Evolutionary conservation across 2,113 vertebrate species (phyloP).

Genomic region (Chiloscyllium plagiosum): DNA sequence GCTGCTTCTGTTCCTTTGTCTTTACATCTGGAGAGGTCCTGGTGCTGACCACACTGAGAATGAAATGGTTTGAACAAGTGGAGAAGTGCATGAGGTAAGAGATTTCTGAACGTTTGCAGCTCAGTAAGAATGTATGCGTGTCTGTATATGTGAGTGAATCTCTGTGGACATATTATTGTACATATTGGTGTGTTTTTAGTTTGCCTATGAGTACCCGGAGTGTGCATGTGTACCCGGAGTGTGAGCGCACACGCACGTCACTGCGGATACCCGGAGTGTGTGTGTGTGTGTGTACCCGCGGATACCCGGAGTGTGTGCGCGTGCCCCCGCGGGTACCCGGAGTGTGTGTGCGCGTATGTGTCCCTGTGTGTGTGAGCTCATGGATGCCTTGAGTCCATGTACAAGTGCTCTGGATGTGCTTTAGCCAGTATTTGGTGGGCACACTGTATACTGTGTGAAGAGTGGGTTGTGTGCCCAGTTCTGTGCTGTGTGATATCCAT

Average conservation of each 20-base stretch:
- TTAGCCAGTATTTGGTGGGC: no score
- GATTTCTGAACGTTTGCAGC: background rate
- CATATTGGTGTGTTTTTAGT: background rate
- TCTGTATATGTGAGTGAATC: background rate
- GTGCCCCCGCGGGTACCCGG: no score
- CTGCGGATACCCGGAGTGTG: background rate
- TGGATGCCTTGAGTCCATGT: no score
- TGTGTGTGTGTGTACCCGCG: no score
- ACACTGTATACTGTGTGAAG: background rate
- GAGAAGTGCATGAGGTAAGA: slow-evolving; percentile 58
- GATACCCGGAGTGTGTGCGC: no score
- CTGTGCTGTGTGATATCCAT: no score
- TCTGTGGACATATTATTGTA: background rate
- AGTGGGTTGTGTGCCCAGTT: background rate
- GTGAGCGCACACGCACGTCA: no score
- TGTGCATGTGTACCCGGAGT: no score
- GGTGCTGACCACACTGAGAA: slow-evolving; percentile 66
- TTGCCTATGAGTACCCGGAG: background rate
- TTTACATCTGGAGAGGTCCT: slow-evolving; percentile 70
- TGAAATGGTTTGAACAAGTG: slow-evolving; percentile 69
- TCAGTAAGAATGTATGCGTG: background rate
- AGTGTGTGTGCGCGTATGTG: no score
- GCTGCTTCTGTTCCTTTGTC: slow-evolving; percentile 74
- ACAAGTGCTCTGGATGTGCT: no score
- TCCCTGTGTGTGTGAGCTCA: no score